Evolutionary conservation across 2,113 vertebrate species (phyloP).

Genomic region (Platichthys flesus): DNA sequence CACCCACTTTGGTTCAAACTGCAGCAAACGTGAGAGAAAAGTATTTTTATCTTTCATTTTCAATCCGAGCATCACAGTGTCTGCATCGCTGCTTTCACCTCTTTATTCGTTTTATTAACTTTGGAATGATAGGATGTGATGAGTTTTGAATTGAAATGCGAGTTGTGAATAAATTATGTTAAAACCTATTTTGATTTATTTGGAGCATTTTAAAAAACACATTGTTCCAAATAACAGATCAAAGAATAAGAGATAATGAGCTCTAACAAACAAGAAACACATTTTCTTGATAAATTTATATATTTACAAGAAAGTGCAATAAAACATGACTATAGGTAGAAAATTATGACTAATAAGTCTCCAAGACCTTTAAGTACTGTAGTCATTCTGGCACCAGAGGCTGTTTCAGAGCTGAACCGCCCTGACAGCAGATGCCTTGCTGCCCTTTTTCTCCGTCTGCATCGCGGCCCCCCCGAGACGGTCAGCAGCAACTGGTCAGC

Average conservation of each 20-base stretch:
- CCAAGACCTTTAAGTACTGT: not conserved
- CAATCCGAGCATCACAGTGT: not conserved
- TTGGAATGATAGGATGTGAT: constrained; percentile 14
- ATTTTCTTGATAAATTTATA: not conserved
- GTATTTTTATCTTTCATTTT: constrained; percentile 6
- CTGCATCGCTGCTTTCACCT: not conserved
- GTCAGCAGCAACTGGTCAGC: constrained; percentile 20
- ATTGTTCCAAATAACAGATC: not conserved
- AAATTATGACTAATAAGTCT: not conserved
- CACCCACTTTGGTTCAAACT: constrained; percentile 10
- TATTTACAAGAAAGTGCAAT: not conserved
- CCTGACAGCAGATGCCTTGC: constrained; percentile 27
- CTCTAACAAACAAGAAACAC: not conserved
- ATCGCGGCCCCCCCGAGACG: not conserved
- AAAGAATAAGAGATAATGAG: not conserved
- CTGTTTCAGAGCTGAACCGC: constrained; percentile 22
- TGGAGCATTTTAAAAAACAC: not conserved
- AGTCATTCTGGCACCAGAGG: constrained; percentile 16
- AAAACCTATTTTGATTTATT: not conserved
- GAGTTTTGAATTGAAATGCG: constrained; percentile 2
- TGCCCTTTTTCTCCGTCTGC: constrained; percentile 27
- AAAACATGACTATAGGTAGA: not conserved
- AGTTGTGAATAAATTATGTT: not conserved
- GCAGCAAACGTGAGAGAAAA: not conserved
- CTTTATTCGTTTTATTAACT: not conserved